Base-by-base conservation (phyloP, 37 sponge, comb jelly and placozoan species). In the Aplysina aerophoba region DNA sequence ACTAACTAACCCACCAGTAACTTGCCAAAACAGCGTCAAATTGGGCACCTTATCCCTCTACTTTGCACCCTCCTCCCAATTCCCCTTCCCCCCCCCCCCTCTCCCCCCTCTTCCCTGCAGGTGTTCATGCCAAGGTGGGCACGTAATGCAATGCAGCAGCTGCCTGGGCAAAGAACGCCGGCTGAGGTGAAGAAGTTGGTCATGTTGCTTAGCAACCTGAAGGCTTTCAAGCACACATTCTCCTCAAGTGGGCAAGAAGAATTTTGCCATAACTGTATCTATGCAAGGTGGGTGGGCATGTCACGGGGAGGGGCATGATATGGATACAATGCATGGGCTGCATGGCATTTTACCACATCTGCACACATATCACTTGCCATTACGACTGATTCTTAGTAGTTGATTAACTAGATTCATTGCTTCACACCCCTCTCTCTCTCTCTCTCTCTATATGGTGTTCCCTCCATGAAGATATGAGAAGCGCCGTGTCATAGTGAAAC, bases 101-200 rank as follows among this genome's bases (percentile, higher is more conserved):
- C 28, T 11, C 64, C 28, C 27, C 3, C 73, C 16, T 36, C 16
- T 31, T 27, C 38, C 17, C 41, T 28, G 27, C 68, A 90, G 88
- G 38, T 68, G 25, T 63, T 64, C 25, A 83, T 87, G 34, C 91
- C 91, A 19, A 16, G 19, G 36, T 91, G 91, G 91, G 91, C 91
- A 21, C 28, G 79, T 17, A 20, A 27, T 38, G 22, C 87, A 56
- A 65, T 91, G 35, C 31, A 60, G 14, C 13, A 50, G 19, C 55
- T 37, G 16, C 85, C 91, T 3, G 20, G 15, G 0, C 28, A 84
- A 55, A 66, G 91, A 33, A 55, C 55, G 13, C 22, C 6, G 3
- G 0, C 34, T 30, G 91, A 91, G 27, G 66, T 87, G 28, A 39
- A 55, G 33, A 55, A 55, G 11, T 25, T 91, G 21, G 85, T 69